These are phyloP conservation scores for Hypsibius dujardini DNA, from an alignment of 1,140 invertebrate genomes.

Conservation along the genomic window DNA sequence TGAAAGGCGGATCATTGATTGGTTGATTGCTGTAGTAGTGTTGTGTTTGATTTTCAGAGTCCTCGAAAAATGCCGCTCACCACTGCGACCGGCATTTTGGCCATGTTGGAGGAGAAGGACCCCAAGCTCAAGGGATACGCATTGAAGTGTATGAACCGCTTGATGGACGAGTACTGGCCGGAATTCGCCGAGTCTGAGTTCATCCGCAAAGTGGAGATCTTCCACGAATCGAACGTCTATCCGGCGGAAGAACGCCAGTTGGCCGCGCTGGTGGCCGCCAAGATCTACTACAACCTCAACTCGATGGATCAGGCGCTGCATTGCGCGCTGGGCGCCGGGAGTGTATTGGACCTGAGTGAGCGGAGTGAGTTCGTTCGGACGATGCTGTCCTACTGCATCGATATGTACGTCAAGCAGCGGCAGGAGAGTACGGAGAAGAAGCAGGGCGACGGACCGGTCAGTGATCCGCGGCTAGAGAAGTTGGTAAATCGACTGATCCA, in stretches of 20 bases:
- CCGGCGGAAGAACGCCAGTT: slow-evolving; percentile 49
- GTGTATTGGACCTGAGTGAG: slow-evolving; percentile 79
- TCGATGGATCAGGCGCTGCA: slow-evolving; percentile 86
- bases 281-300: slow-evolving; percentile 93
- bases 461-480: slow-evolving; percentile 70
- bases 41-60: no score
- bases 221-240: slow-evolving; percentile 14
- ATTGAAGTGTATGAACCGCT: slow-evolving; percentile 64
- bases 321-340: slow-evolving; percentile 76
- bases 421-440: slow-evolving; percentile 39
- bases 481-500: slow-evolving; percentile 96
- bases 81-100: slow-evolving; percentile 67
- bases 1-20: no score
- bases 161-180: slow-evolving; percentile 95
- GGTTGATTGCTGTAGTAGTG: no score
- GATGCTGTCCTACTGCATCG: slow-evolving; percentile 80
- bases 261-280: slow-evolving; percentile 89
- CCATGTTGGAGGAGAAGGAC: slow-evolving; percentile 79
- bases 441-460: slow-evolving; percentile 43
- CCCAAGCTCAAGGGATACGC: slow-evolving; percentile 82
- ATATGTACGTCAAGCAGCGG: slow-evolving; percentile 74
- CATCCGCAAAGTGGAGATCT: slow-evolving; percentile 74
- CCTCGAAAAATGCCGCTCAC: slow-evolving; percentile 22
- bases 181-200: slow-evolving; percentile 74
- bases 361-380: slow-evolving; percentile 89